Percentiles rank a stretch among this genome's conserved stretches.
Conservation (phyloP, 1,140 invertebrate species). For the Apis cerana region DNA sequence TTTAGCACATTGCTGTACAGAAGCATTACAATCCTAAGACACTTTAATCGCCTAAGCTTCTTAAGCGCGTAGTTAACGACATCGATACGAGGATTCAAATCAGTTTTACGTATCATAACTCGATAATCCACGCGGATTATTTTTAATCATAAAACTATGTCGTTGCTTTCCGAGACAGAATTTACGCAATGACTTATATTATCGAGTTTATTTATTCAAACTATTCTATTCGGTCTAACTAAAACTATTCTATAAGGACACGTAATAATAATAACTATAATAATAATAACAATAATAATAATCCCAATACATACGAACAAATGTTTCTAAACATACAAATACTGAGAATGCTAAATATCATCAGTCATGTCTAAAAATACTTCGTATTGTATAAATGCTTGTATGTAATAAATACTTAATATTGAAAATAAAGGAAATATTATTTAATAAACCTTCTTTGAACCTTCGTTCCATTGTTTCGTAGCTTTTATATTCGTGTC, state of each 20-base stretch:
- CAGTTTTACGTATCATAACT: slow-evolving; percentile 24
- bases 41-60: slow-evolving; percentile 38
- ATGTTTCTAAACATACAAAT: slow-evolving; percentile 68
- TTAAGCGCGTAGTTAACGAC: slow-evolving; percentile 17
- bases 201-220: slow-evolving; percentile 62
- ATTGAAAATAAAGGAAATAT: slow-evolving; percentile 46
- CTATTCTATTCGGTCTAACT: slow-evolving; percentile 60
- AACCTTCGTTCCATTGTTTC: slow-evolving; percentile 5
- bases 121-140: slow-evolving; percentile 14
- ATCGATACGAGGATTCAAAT: slow-evolving; percentile 15
- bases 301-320: slow-evolving; percentile 64
- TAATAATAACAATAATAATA: slow-evolving; percentile 52
- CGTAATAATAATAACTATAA: slow-evolving; percentile 59
- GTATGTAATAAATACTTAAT: slow-evolving; percentile 76
- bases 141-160: slow-evolving; percentile 28
- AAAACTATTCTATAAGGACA: slow-evolving; percentile 66
- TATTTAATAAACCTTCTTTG: slow-evolving; percentile 27
- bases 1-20: slow-evolving; percentile 46
- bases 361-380: slow-evolving; percentile 74
- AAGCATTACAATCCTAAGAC: slow-evolving; percentile 32
- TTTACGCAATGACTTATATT: slow-evolving; percentile 43
- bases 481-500: background rate
- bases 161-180: slow-evolving; percentile 25
- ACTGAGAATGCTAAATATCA: slow-evolving; percentile 70
- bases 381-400: slow-evolving; percentile 75